Percentiles rank a stretch among this genome's conserved stretches.
Evolutionary conservation across 2,113 vertebrate genomes (phyloP).

Genomic region (Sinocyclocheilus rhinocerous): DNA sequence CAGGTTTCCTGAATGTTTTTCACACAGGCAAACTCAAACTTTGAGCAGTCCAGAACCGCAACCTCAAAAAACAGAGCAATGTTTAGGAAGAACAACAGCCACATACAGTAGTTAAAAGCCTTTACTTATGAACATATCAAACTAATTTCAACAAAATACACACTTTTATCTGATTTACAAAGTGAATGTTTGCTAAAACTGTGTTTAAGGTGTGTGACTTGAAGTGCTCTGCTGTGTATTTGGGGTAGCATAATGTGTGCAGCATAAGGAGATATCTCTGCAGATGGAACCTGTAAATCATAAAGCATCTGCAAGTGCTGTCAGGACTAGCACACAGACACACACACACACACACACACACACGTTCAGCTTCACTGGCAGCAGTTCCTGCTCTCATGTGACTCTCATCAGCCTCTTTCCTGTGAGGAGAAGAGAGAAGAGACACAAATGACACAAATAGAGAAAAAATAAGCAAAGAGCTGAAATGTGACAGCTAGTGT

Average conservation of each 20-base stretch:
- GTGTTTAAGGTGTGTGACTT: not conserved
- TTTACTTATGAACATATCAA: not conserved
- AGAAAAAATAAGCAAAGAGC: not conserved
- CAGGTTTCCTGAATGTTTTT: not conserved
- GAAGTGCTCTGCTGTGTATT: not conserved
- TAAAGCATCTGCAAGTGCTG: conserved; percentile 32
- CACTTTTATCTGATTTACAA: not conserved
- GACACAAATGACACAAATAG: not conserved
- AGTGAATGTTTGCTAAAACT: not conserved
- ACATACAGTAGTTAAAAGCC: not conserved
- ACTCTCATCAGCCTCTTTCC: conserved; percentile 41
- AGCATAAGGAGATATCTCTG: conserved; percentile 16
- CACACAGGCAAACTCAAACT: not conserved
- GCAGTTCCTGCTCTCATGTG: conserved; percentile 37
- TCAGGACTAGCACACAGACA: not conserved
- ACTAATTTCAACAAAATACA: not conserved
- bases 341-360: not conserved
- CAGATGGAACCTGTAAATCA: conserved; percentile 55
- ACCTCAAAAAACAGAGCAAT: not conserved
- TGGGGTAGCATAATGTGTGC: not conserved
- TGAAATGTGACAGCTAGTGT: not conserved
- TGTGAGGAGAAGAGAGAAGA: not conserved
- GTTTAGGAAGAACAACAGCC: not conserved
- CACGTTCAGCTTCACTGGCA: conserved; percentile 22
- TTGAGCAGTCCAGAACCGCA: not conserved